These are phyloP conservation scores for Microtus ochrogaster DNA, from an alignment of 2,113 vertebrate species.

Conservation along the genomic window DNA sequence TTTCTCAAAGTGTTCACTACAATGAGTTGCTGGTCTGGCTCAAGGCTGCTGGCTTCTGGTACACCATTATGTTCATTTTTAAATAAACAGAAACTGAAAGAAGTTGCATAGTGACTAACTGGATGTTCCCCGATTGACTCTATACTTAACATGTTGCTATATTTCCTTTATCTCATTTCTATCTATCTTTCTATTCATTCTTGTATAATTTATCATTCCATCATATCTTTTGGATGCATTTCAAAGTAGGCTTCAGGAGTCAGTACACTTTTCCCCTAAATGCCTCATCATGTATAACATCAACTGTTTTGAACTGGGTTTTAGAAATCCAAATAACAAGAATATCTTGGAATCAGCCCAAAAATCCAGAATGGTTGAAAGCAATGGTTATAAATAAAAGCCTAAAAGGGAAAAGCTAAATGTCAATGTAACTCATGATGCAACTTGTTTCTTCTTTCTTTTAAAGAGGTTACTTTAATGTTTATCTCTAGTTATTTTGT, in stretches of 20 bases:
- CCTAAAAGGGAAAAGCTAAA: constrained; percentile 7
- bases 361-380: not conserved
- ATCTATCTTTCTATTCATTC: not conserved
- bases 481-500: constrained; percentile 15
- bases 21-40: too few relatives aligned
- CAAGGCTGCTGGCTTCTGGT: not conserved
- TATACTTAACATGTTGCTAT: not conserved
- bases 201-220: not conserved
- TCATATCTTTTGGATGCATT: constrained; percentile 21
- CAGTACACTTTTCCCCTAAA: not conserved
- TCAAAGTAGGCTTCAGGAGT: not conserved
- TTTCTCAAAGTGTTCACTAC: too few relatives aligned
- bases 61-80: not conserved
- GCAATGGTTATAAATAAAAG: not conserved
- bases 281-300: not conserved
- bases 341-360: constrained; percentile 39
- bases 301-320: constrained; percentile 29
- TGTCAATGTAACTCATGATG: constrained; percentile 24
- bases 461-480: constrained; percentile 1
- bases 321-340: constrained; percentile 10
- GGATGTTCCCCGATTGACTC: not conserved
- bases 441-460: constrained; percentile 8
- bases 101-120: not conserved
- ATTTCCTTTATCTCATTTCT: constrained; percentile 21
- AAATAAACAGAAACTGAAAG: not conserved